A percentile compares a stretch with the other conserved stretches of the same genome.
Conservation (phyloP, 2,888 invertebrate species). For the Papilio gigon region DNA sequence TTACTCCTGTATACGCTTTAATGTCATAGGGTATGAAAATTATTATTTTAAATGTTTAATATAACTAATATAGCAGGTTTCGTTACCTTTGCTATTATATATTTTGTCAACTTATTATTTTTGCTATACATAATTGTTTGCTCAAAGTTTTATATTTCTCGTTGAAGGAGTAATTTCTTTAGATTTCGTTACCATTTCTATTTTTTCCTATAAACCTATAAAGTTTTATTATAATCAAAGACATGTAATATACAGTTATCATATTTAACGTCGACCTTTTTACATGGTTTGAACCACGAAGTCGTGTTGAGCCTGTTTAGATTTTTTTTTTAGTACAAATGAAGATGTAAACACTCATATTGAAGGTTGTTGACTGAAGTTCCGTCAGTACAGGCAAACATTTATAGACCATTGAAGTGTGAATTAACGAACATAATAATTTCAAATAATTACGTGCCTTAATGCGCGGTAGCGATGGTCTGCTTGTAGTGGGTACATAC, state of each 20-base stretch:
- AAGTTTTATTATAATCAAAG: background rate
- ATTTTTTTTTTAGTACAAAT: constrained; percentile 40
- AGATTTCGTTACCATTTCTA: background rate
- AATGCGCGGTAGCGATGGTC: no score
- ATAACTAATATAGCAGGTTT: background rate
- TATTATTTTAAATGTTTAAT: constrained; percentile 16
- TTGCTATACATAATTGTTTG: background rate
- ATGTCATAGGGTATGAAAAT: constrained; percentile 2
- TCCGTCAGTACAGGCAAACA: constrained; percentile 28
- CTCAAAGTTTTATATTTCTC: background rate
- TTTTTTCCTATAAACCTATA: no score
- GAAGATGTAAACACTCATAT: constrained; percentile 39
- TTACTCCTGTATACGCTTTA: constrained; percentile 14
- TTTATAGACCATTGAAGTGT: no score
- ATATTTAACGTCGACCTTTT: constrained; percentile 30
- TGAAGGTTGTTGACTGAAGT: constrained; percentile 42
- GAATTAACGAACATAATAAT: background rate
- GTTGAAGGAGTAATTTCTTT: background rate
- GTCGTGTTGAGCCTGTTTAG: constrained; percentile 26
- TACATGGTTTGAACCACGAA: constrained; percentile 6
- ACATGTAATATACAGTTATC: background rate
- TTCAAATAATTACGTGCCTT: constrained; percentile 3
- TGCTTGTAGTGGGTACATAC: no score
- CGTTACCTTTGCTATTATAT: background rate
- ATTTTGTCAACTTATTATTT: background rate